Conservation (phyloP, 2,113 vertebrate genomes). For the Malurus alboscapulatus region DNA sequence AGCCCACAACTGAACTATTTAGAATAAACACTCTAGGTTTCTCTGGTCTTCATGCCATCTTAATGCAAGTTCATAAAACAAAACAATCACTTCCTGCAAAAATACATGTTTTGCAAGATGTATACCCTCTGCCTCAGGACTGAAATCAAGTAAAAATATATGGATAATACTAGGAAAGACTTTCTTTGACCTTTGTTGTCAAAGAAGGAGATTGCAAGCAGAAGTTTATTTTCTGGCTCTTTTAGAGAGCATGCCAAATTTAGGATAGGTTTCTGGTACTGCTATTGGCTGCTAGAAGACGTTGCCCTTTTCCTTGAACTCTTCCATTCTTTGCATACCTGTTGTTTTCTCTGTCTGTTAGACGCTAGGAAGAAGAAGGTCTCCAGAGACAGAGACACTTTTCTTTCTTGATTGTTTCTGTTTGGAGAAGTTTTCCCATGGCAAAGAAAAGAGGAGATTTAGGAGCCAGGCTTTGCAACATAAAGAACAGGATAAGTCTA, state of each 20-base stretch:
- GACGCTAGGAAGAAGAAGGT: not conserved
- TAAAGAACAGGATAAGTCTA: not conserved
- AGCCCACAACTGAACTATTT: rapidly evolving
- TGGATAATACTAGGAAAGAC: not conserved
- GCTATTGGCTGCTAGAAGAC: not conserved
- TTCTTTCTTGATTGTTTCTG: not conserved
- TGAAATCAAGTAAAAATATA: not conserved
- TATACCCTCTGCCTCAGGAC: not conserved
- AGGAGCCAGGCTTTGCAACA: not conserved
- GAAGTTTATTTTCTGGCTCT: not conserved
- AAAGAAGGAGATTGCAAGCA: not conserved
- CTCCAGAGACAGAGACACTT: not conserved
- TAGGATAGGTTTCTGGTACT: not conserved
- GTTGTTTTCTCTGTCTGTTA: not conserved
- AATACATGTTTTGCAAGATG: not conserved
- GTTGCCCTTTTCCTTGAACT: not conserved
- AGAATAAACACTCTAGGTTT: not conserved
- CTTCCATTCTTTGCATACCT: not conserved
- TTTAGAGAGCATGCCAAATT: not conserved
- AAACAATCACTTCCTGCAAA: not conserved
- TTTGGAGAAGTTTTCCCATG: not conserved
- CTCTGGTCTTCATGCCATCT: not conserved
- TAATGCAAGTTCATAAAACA: not conserved
- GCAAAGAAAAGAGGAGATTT: not conserved
- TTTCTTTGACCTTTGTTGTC: not conserved